Evolutionary conservation across 2,113 vertebrate species (phyloP), one percentile per base, ranked within the genome.

Genomic region (Epinephelus moara): DNA sequence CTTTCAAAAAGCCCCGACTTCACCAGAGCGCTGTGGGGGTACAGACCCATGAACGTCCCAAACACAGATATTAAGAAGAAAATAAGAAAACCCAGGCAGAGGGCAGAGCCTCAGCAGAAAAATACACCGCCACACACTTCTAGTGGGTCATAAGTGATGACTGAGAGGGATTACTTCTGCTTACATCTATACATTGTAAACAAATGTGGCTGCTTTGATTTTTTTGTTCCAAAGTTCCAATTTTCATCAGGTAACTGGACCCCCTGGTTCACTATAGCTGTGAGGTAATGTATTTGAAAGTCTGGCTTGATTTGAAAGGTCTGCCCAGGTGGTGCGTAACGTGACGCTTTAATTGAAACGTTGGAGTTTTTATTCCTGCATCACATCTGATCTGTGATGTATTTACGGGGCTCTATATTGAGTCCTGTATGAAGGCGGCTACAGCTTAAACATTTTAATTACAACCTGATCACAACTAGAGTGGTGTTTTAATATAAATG

Each of bases 241-340:
- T 19, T 19, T 40, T 14, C n/a, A 2, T 23, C 4, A 1, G 33
- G 30, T n/a, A 21, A 30, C 15, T 56, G 33, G 14, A 12, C 33
- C 30, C 14, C 21, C 12, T 30, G 61, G 14, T 53, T 14, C 55
- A 69, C 55, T 53, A 47, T 25, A 69, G 45, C 3, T 81, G 55
- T 0, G 14, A 69, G 8, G 12, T 74, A 60, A 68, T 61, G 18
- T 30, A 8, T n/a, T 27, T 73, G 1, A 67, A 61, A 61, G 17
- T 42, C 27, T 2, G 3, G 53, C 69, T 3, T 47, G 37, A 80
- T 64, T 18, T 23, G 9, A 72, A 59, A 70, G 75, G 60, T 73
- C 30, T n/a, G 55, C 55, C 8, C 47, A 42, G 63, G 63, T 81
- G 63, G 7, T 52, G 45, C 15, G 9, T 70, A 50, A 70, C 4